A percentile compares a stretch with the other conserved stretches of the same genome.
Evolutionary conservation across 2,113 vertebrate genomes (phyloP).

Genomic region (Isurus oxyrinchus): DNA sequence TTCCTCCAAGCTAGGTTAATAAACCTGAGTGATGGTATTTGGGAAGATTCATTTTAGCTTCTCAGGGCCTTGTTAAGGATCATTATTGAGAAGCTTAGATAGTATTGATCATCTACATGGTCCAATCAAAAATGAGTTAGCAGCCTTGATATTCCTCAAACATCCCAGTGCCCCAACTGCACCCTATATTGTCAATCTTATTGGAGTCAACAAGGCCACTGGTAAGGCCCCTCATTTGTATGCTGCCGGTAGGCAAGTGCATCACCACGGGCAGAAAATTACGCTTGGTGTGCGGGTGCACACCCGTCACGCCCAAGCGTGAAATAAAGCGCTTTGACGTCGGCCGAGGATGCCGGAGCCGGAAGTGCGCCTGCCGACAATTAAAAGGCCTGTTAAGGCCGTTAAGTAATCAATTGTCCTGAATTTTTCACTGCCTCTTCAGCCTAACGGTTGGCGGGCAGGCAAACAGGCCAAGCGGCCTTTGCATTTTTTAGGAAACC

Average conservation of each 20-base stretch:
- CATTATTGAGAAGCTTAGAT: background rate
- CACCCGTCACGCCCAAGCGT: too few relatives aligned
- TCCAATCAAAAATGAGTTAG: background rate
- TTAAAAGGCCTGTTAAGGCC: too few relatives aligned
- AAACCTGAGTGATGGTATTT: background rate
- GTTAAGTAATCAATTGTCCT: too few relatives aligned
- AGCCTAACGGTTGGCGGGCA: too few relatives aligned
- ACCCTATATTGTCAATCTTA: background rate
- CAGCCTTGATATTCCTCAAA: background rate
- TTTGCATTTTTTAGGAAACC: too few relatives aligned
- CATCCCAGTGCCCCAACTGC: background rate
- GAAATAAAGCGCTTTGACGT: too few relatives aligned
- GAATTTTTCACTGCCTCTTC: too few relatives aligned
- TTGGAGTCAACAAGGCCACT: background rate
- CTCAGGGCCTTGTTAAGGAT: background rate
- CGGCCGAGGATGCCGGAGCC: too few relatives aligned
- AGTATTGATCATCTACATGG: background rate
- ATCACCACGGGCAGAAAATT: background rate
- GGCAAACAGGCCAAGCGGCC: too few relatives aligned
- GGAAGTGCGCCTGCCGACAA: too few relatives aligned
- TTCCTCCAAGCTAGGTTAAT: background rate
- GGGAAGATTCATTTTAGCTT: background rate
- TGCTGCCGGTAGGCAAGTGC: background rate
- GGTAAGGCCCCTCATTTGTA: background rate
- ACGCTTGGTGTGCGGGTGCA: too few relatives aligned